phyloP scores from a whole-genome alignment of 2,888 invertebrate species.

The Tenthredo scrophulariae region DNA sequence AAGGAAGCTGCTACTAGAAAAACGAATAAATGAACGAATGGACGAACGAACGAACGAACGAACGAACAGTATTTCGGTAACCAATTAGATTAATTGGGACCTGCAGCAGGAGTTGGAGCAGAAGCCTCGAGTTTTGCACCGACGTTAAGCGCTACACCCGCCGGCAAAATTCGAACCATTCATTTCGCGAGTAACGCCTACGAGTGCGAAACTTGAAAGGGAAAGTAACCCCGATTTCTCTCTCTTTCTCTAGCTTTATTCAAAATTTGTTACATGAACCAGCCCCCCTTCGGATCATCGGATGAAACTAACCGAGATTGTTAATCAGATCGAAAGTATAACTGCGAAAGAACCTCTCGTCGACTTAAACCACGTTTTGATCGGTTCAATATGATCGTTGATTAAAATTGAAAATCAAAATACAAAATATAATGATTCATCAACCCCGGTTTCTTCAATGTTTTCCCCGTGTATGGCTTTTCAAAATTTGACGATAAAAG shows the following conservation, averaged over 20 bases:
- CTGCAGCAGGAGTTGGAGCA: neutral
- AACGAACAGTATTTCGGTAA: slow-evolving; percentile 41
- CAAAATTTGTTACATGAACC: neutral
- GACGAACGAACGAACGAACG: slow-evolving; percentile 5
- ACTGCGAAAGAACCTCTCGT: neutral
- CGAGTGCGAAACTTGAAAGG: slow-evolving; percentile 42
- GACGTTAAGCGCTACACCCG: slow-evolving; percentile 28
- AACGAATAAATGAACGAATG: slow-evolving; percentile 3
- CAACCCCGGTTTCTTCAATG: neutral
- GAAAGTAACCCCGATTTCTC: slow-evolving; percentile 28
- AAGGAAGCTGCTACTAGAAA: slow-evolving; percentile 1
- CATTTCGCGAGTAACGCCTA: slow-evolving; percentile 35
- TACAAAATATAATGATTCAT: neutral
- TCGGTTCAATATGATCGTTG: neutral
- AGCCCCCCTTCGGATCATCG: neutral
- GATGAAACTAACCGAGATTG: neutral
- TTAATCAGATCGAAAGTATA: neutral
- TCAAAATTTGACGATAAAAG: neutral
- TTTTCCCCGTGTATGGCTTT: neutral
- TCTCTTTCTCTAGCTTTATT: slow-evolving; percentile 13
- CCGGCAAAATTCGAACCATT: slow-evolving; percentile 43
- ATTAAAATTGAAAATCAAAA: neutral
- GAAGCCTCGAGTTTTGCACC: neutral
- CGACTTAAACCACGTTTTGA: neutral
- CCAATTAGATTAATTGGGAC: slow-evolving; percentile 50